Evolutionary conservation across 2,113 vertebrate species (phyloP).

Genomic region (Prunella himalayana): DNA sequence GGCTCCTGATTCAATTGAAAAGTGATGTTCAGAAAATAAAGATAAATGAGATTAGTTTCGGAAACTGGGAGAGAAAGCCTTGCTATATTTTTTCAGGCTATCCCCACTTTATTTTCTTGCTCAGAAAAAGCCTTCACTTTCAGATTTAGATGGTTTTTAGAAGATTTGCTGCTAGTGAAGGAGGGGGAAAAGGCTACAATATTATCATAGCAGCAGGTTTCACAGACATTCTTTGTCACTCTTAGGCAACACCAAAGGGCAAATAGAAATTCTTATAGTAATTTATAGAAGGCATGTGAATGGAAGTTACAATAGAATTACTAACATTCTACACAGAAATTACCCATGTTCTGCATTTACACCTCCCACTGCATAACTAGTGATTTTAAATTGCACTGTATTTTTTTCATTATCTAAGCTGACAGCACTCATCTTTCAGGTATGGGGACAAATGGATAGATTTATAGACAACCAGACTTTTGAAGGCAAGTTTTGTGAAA

Average conservation of each 20-base stretch:
- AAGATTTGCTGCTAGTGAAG: not conserved
- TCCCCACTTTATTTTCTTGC: not conserved
- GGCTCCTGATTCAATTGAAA: not conserved
- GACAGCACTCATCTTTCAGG: not conserved
- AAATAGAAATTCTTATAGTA: not conserved
- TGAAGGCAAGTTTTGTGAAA: not conserved
- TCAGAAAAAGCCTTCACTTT: not conserved
- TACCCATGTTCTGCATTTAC: not conserved
- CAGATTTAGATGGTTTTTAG: not conserved
- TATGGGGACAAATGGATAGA: not conserved
- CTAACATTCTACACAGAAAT: not conserved
- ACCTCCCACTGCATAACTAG: not conserved
- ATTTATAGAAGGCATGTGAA: not conserved
- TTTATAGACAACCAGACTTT: not conserved
- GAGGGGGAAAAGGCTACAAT: not conserved
- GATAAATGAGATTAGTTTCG: not conserved
- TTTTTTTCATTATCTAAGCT: not conserved
- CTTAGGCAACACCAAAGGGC: not conserved
- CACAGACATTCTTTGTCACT: not conserved
- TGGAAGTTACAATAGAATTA: not conserved
- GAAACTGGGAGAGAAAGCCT: not conserved
- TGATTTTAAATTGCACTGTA: not conserved
- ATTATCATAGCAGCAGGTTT: not conserved
- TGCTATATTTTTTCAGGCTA: not conserved
- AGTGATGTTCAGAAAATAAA: not conserved